A percentile compares a stretch with the other conserved stretches of the same genome.
phyloP scores from a whole-genome alignment of 2,113 vertebrate genomes.

The Atherinomorus stipes region DNA sequence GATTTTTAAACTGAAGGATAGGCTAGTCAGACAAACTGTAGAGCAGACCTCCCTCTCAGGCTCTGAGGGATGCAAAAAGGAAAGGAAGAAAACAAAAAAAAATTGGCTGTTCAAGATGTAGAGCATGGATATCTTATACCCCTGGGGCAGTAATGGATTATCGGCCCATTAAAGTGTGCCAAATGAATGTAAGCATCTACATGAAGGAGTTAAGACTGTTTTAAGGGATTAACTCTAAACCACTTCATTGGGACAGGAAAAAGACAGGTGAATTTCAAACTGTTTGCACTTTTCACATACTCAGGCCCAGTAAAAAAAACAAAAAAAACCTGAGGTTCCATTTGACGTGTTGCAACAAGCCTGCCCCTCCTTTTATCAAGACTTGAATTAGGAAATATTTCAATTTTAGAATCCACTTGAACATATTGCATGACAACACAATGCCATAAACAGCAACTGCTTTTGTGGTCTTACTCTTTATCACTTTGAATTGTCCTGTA shows the following conservation, averaged over 20 bases:
- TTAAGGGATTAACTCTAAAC: slow-evolving; percentile 25
- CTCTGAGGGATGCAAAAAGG: slow-evolving; percentile 4
- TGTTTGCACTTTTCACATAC: slow-evolving; percentile 4
- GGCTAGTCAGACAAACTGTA: slow-evolving; percentile 35
- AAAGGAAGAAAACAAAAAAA: not conserved
- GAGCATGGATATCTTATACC: slow-evolving; percentile 26
- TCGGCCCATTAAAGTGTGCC: slow-evolving; percentile 32
- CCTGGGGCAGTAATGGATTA: slow-evolving; percentile 16
- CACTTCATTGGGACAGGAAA: slow-evolving; percentile 11
- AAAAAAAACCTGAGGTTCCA: not conserved
- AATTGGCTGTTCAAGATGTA: slow-evolving; percentile 32
- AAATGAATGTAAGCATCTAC: slow-evolving; percentile 22
- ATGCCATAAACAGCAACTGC: no score
- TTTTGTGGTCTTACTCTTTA: no score
- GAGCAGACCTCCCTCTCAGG: slow-evolving; percentile 34
- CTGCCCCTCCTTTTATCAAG: not conserved
- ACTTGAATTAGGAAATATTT: not conserved
- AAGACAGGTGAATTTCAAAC: slow-evolving; percentile 22
- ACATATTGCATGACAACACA: not conserved
- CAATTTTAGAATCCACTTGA: not conserved
- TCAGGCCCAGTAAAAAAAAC: not conserved
- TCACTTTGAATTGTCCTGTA: no score
- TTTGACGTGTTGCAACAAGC: not conserved
- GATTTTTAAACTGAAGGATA: slow-evolving; percentile 27
- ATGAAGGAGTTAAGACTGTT: slow-evolving; percentile 18